phyloP scores from a whole-genome alignment of 2,888 invertebrate species.

The Seira sanloemensis region DNA sequence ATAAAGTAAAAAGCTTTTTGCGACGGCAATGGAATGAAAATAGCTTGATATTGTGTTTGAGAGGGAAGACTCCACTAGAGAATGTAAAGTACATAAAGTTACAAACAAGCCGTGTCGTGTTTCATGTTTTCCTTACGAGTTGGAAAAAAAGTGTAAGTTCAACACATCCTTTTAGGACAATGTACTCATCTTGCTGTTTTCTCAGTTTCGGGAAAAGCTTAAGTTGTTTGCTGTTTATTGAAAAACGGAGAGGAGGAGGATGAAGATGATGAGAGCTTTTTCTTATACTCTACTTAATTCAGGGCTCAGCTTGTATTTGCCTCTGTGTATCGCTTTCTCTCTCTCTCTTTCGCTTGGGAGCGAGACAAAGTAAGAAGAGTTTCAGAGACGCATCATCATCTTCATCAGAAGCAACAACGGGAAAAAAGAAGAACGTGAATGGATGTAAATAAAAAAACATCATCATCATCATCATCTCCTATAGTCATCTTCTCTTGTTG shows the following conservation, averaged over 20 bases:
- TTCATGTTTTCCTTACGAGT: constrained; percentile 16
- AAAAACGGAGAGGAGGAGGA: constrained; percentile 8
- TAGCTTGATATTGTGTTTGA: not conserved
- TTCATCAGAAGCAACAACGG: not conserved
- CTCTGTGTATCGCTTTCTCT: too few relatives aligned
- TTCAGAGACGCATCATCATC: not conserved
- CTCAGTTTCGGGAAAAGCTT: constrained; percentile 9
- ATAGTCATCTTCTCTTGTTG: constrained; percentile 11
- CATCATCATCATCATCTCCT: constrained; percentile 25
- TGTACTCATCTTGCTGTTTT: constrained; percentile 20
- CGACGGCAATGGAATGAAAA: not conserved
- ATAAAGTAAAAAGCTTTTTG: not conserved
- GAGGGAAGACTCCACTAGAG: not conserved
- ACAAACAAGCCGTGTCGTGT: not conserved
- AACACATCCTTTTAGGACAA: not conserved
- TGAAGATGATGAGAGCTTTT: not conserved
- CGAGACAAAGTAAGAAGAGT: not conserved
- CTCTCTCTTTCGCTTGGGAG: too few relatives aligned
- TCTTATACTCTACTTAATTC: too few relatives aligned
- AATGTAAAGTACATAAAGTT: constrained; percentile 22
- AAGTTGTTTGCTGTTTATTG: constrained; percentile 1
- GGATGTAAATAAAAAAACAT: constrained; percentile 10
- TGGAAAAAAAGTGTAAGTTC: constrained; percentile 36
- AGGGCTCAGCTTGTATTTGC: too few relatives aligned
- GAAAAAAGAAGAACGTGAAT: not conserved